These are phyloP conservation scores for Morelia viridis DNA, from an alignment of 2,797 vertebrate genomes.

Conservation along the genomic window DNA sequence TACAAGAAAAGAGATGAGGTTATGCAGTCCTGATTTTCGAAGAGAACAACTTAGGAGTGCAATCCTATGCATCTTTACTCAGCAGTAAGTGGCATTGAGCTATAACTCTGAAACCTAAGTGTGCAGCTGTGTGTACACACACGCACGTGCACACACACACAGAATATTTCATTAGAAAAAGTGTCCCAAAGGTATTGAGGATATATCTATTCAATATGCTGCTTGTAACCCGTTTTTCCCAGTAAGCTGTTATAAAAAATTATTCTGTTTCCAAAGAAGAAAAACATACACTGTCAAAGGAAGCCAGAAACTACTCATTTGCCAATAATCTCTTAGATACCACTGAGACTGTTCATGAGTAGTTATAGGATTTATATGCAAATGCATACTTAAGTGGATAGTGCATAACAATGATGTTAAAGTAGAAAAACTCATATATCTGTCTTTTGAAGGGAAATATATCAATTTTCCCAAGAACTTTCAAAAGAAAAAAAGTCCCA, in stretches of 20 bases:
- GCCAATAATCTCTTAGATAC: constrained; percentile 28
- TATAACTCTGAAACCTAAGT: neutral
- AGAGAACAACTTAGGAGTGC: neutral
- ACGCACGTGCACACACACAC: neutral
- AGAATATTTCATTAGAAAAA: constrained; percentile 3
- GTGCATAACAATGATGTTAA: constrained; percentile 11
- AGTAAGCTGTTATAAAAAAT: neutral
- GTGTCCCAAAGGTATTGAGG: neutral
- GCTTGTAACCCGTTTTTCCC: neutral
- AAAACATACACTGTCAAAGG: constrained; percentile 23
- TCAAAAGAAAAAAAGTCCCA: constrained; percentile 9
- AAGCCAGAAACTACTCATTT: constrained; percentile 21
- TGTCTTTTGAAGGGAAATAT: constrained; percentile 19
- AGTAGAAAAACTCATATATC: constrained; percentile 23
- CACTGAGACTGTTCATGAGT: constrained; percentile 9
- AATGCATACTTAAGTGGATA: constrained; percentile 29
- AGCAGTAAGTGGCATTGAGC: neutral
- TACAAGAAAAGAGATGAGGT: neutral
- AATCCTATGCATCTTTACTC: neutral
- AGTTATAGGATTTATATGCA: constrained; percentile 22
- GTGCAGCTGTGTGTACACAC: neutral
- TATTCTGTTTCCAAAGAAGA: constrained; percentile 11
- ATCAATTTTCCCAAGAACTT: constrained; percentile 3
- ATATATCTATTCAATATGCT: constrained; percentile 11
- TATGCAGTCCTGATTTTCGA: neutral